Evolutionary conservation across 37 sponge, comb jelly and placozoan genomes (phyloP).

Genomic region (Ephydatia muelleri): DNA sequence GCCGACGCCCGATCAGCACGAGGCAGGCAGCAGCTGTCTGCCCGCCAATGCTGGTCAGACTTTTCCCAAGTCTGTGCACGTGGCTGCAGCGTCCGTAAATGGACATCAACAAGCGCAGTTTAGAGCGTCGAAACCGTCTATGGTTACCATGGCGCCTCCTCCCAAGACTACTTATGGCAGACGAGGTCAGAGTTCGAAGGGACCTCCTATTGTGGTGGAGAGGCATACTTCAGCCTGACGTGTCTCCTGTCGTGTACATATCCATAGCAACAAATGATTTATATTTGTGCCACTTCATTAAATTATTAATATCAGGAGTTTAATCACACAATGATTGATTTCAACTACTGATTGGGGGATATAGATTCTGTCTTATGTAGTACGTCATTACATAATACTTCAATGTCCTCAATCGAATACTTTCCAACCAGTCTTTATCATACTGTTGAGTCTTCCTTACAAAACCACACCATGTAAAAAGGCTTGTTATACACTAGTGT

Average conservation of each 20-base stretch:
- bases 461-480: too few relatives aligned
- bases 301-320: too few relatives aligned
- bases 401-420: too few relatives aligned
- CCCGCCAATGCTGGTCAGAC: not conserved
- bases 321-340: too few relatives aligned
- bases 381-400: too few relatives aligned
- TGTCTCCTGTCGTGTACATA: not conserved
- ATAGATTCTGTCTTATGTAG: too few relatives aligned
- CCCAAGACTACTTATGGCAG: not conserved
- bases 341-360: too few relatives aligned
- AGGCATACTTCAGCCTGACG: not conserved
- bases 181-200: not conserved
- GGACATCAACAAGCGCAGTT: not conserved
- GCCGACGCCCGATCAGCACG: not conserved
- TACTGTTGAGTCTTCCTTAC: too few relatives aligned
- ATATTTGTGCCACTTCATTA: too few relatives aligned
- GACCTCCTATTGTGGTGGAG: not conserved
- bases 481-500: too few relatives aligned
- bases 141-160: not conserved
- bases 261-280: too few relatives aligned
- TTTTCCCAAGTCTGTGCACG: not conserved
- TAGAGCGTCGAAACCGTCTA: not conserved
- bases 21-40: not conserved
- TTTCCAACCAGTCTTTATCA: too few relatives aligned
- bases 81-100: not conserved